Conservation (phyloP, 2,888 invertebrate species). For the Steromphala cineraria region DNA sequence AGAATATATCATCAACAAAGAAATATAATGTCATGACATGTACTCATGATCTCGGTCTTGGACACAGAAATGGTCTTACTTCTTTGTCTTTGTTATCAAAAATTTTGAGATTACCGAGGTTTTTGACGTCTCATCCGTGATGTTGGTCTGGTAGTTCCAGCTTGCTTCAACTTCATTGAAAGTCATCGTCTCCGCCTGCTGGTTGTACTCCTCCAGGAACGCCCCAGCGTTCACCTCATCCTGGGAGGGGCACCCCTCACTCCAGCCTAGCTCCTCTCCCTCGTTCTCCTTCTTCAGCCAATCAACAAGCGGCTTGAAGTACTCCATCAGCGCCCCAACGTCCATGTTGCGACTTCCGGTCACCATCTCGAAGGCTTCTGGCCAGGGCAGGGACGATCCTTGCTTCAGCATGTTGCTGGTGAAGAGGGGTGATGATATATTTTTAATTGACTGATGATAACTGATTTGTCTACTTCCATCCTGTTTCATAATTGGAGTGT, state of each 20-base stretch:
- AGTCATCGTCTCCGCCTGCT: slow-evolving; percentile 33
- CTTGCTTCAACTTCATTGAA: slow-evolving; percentile 22
- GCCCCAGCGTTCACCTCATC: slow-evolving; percentile 36
- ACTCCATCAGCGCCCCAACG: slow-evolving; percentile 86
- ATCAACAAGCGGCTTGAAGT: slow-evolving; percentile 86
- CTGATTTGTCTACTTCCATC: too few relatives aligned
- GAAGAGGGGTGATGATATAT: too few relatives aligned
- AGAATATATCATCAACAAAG: too few relatives aligned
- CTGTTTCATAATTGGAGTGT: too few relatives aligned
- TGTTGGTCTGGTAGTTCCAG: slow-evolving; percentile 21
- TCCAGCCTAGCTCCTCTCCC: slow-evolving; percentile 44
- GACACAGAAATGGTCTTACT: too few relatives aligned
- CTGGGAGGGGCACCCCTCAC: slow-evolving; percentile 41
- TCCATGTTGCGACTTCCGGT: slow-evolving; percentile 84
- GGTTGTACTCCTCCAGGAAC: slow-evolving; percentile 54
- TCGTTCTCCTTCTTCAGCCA: slow-evolving; percentile 81
- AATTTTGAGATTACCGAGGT: slow-evolving; percentile 1
- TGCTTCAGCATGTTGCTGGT: slow-evolving; percentile 74
- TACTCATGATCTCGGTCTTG: too few relatives aligned
- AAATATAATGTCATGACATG: too few relatives aligned
- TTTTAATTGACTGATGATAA: too few relatives aligned
- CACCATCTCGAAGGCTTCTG: slow-evolving; percentile 86
- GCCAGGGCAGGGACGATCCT: slow-evolving; percentile 78
- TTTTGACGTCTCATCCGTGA: slow-evolving; percentile 2
- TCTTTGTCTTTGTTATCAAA: too few relatives aligned